Percentiles rank a stretch among this genome's conserved stretches.
Evolutionary conservation across 1,140 invertebrate genomes (phyloP).

Genomic region (Drosophila triauraria): DNA sequence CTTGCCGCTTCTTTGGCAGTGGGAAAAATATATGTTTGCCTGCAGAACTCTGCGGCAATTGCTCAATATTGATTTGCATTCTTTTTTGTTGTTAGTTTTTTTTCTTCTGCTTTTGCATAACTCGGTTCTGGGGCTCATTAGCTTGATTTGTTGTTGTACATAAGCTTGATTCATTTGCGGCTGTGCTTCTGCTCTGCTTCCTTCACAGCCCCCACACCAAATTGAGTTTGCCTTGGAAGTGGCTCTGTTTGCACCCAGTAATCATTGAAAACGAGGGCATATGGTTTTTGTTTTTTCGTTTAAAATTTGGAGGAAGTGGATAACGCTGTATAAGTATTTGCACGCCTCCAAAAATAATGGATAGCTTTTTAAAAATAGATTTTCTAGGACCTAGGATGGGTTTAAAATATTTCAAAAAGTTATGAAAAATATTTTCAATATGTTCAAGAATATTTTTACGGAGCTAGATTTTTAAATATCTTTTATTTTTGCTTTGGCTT

Average conservation of each 20-base stretch:
- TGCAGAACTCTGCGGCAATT: conserved; percentile 64
- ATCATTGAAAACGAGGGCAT: conserved; percentile 2
- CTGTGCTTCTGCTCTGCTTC: conserved; percentile 43
- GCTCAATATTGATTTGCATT: conserved; percentile 53
- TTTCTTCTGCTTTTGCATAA: conserved; percentile 32
- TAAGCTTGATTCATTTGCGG: conserved; percentile 30
- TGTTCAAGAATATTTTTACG: too few species aligned
- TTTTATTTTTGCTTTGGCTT: too few species aligned
- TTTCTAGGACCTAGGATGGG: too few species aligned
- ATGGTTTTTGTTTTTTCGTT: background rate
- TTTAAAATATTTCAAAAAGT: too few species aligned
- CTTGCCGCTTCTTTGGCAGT: conserved; percentile 68
- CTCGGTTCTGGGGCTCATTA: conserved; percentile 40
- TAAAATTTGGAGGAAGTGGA: background rate
- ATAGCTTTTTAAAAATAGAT: background rate
- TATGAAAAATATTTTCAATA: too few species aligned
- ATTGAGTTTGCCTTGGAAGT: conserved; percentile 37
- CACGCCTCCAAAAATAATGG: background rate
- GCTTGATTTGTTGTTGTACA: conserved; percentile 60
- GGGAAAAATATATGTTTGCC: conserved; percentile 54
- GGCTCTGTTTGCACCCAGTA: background rate
- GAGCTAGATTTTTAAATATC: background rate
- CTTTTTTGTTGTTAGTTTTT: conserved; percentile 4
- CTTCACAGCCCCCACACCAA: conserved; percentile 37
- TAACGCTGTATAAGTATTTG: background rate